Conservation (phyloP, 2,113 vertebrate species). For the Xiphias gladius region DNA sequence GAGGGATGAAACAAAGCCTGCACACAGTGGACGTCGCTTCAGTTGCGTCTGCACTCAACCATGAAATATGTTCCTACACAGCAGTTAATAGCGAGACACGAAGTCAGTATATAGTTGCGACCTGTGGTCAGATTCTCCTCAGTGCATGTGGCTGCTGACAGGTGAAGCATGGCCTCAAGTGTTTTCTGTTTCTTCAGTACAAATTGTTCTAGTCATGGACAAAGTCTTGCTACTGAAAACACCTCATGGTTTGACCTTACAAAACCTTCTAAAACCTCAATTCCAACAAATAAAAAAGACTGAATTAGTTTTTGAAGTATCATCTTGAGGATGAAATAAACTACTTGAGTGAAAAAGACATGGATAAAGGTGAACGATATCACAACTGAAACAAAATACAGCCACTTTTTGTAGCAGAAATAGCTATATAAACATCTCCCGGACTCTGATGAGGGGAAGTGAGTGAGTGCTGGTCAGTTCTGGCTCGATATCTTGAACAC, state of each 20-base stretch:
- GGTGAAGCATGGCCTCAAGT: constrained; percentile 22
- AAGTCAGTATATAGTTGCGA: constrained; percentile 15
- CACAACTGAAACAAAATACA: neutral
- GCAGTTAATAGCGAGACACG: constrained; percentile 20
- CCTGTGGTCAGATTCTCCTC: constrained; percentile 24
- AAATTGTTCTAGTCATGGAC: constrained; percentile 6
- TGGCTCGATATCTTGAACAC: constrained; percentile 33
- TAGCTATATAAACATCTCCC: neutral
- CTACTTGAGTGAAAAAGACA: neutral
- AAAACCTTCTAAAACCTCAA: neutral
- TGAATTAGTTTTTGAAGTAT: neutral
- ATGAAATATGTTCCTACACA: constrained; percentile 43
- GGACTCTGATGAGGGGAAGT: constrained; percentile 23
- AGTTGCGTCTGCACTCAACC: neutral
- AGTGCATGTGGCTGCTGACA: constrained; percentile 24
- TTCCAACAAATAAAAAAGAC: neutral
- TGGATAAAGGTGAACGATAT: neutral
- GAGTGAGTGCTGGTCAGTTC: neutral
- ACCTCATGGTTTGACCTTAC: neutral
- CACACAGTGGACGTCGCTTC: constrained; percentile 5
- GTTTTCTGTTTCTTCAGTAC: constrained; percentile 30
- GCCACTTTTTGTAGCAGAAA: neutral
- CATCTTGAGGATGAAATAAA: neutral
- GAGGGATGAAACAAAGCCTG: constrained; percentile 22
- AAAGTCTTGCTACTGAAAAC: neutral